Conservation (phyloP, 2,113 vertebrate species). For the Chascanopsetta lugubris region DNA sequence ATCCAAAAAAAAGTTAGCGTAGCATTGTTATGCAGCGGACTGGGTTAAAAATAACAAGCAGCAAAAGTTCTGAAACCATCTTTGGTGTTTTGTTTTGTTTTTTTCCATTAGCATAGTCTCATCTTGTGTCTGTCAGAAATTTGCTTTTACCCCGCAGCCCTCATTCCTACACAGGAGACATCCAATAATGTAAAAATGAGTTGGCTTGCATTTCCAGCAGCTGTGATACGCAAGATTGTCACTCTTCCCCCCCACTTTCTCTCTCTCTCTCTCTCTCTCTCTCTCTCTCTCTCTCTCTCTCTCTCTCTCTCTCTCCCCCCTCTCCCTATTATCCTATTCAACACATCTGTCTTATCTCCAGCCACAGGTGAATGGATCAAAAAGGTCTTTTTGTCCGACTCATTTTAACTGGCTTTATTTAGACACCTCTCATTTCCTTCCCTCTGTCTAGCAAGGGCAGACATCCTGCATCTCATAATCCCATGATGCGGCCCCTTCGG, state of each 20-base stretch:
- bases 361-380: constrained; percentile 23
- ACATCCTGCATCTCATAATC: constrained; percentile 75
- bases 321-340: constrained; percentile 17
- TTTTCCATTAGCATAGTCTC: constrained; percentile 3
- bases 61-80: background rate
- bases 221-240: constrained; percentile 35
- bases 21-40: background rate
- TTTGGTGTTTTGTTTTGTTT: too few species aligned
- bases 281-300: background rate
- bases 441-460: constrained; percentile 59
- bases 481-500: constrained; percentile 54
- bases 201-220: constrained; percentile 37
- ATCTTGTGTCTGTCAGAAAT: background rate
- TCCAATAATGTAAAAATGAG: constrained; percentile 40
- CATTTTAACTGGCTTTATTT: constrained; percentile 79
- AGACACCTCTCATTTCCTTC: constrained; percentile 83
- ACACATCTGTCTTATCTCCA: constrained; percentile 20
- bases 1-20: background rate
- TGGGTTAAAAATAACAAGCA: constrained; percentile 4
- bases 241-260: too few species aligned
- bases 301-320: constrained; percentile 4
- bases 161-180: constrained; percentile 41
- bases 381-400: constrained; percentile 49
- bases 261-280: constrained; percentile 1
- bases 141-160: constrained; percentile 4